Evolutionary conservation across 2,888 invertebrate species (phyloP), one percentile per base, ranked within the genome.

Genomic region (Reticulitermes lucifugus): DNA sequence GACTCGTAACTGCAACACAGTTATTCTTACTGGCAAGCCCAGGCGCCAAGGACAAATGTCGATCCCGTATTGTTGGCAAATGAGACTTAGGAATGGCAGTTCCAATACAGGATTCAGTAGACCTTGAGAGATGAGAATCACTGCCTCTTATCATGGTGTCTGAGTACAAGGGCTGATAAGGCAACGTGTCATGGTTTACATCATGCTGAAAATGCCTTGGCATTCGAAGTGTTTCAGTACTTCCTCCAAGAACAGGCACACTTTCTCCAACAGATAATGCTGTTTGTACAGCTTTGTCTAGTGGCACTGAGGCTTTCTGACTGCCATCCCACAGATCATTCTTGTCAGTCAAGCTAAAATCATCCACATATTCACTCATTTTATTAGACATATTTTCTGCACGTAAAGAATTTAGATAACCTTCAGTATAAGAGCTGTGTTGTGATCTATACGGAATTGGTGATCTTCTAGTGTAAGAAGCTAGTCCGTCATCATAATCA

Each of bases 151-250:
- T 65, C n/a, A 81, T n/a, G 60, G 70, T 6, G 43, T 59, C 41
- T n/a, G 77, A 77, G 18, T 46, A 46, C n/a, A n/a, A 41, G 6
- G 77, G 51, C 65, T 65, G 77, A 14, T 46, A 43, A 46, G 46
- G 41, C 22, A 22, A n/a, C 0, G n/a, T 22, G 70, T 18, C n/a
- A 25, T 43, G 25, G 22, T 70, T 43, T 41, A 70, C 41, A 70
- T 81, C 70, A 60, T 35, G 35, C 22, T 81, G 70, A 43, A 81
- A 81, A 70, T 81, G 70, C 25, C 81, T 81, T 81, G 81, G 81
- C 70, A 81, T 41, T 18, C 70, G 51, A 43, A 81, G 70, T 43
- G 2, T 81, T 70, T 81, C 81, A 60, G 21, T n/a, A 25, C 81
- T 65, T 35, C 81, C 60, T 65, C 41, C 65, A 43, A 77, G 43